Base-by-base conservation (phyloP, 2,797 vertebrate genomes). In the Paedocypris micromegethes region DNA sequence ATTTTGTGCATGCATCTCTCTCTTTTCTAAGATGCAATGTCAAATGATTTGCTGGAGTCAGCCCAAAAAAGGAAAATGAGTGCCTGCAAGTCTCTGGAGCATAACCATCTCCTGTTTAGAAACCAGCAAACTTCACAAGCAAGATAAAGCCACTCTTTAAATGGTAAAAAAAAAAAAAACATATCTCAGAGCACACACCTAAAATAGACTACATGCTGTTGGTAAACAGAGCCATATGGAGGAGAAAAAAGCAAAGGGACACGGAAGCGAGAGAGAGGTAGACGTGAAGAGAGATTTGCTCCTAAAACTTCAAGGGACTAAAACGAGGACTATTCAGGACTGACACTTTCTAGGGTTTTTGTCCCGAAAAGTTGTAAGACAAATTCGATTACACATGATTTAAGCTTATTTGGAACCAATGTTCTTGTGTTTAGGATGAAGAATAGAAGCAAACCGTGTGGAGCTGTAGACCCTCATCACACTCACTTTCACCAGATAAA, bases 1-100 rank as follows among this genome's bases (percentile, higher is more conserved):
- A 77, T 73, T 76, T 75, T 64, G 62, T 60, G 70, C 64, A 59
- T n/a, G 59, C 49, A 46, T 55, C 60, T 70, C 58, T 64, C 46
- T 56, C 23, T 43, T 67, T 68, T 64, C 66, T 71, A 79, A 75
- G 70, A 66, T 70, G 64, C 9, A 58, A 68, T 56, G 78, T 75
- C 70, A 73, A 69, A 74, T 75, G 73, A 73, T 77, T 79, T 66
- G 72, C 68, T 69, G 68, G 58, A 78, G 74, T 70, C 52, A 58
- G 64, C 68, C 75, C 67, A 63, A 72, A 74, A 23, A 70, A 68
- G 64, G 63, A 74, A 78, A 79, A 73, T 59, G 67, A 76, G 65
- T 41, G 39, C 58, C 69, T 58, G 46, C 52, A 5, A 47, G 71
- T 72, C 68, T 73, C 65, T 43, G 46, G 73, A 73, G 77, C 68